phyloP scores from a whole-genome alignment of 1,140 invertebrate genomes.

The Akabosia matsudoensis region DNA sequence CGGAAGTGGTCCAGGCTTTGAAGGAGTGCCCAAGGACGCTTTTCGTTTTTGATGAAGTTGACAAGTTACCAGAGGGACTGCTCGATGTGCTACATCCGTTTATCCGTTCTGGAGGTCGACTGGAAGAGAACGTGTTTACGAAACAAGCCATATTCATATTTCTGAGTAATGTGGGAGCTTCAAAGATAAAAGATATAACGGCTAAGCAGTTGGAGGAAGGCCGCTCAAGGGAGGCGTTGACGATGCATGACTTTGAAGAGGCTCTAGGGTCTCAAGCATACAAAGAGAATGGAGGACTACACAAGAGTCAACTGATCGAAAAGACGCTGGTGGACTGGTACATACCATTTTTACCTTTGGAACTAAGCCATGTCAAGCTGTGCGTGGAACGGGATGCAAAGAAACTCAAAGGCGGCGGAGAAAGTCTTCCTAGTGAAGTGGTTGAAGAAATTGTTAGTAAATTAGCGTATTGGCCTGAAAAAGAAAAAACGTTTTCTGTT shows the following conservation, averaged over 20 bases:
- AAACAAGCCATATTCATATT: conserved; percentile 44
- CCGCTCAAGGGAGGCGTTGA: conserved; percentile 35
- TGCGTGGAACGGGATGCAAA: conserved; percentile 30
- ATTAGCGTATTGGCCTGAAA: conserved; percentile 39
- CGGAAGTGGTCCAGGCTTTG: conserved; percentile 13
- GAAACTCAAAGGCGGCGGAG: neutral
- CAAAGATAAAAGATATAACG: conserved; percentile 29
- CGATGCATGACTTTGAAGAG: conserved; percentile 38
- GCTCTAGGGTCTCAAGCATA: conserved; percentile 30
- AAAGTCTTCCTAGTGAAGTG: neutral
- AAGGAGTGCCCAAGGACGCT: conserved; percentile 25
- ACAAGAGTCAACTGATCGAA: conserved; percentile 36
- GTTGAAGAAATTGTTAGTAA: conserved; percentile 26
- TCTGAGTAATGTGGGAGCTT: conserved; percentile 39
- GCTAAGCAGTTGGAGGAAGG: conserved; percentile 32
- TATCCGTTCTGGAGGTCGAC: conserved; percentile 20
- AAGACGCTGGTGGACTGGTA: conserved; percentile 37
- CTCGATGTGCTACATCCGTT: conserved; percentile 39
- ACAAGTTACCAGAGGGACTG: conserved; percentile 35
- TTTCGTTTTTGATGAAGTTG: conserved; percentile 45
- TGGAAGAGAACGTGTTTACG: neutral
- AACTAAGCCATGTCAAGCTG: conserved; percentile 33
- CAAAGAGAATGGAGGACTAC: conserved; percentile 31
- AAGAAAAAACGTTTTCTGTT: conserved; percentile 36
- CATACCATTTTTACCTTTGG: conserved; percentile 44